These are phyloP conservation scores for Minunthozetes semirufus DNA, from an alignment of 2,888 invertebrate genomes.

Conservation along the genomic window DNA sequence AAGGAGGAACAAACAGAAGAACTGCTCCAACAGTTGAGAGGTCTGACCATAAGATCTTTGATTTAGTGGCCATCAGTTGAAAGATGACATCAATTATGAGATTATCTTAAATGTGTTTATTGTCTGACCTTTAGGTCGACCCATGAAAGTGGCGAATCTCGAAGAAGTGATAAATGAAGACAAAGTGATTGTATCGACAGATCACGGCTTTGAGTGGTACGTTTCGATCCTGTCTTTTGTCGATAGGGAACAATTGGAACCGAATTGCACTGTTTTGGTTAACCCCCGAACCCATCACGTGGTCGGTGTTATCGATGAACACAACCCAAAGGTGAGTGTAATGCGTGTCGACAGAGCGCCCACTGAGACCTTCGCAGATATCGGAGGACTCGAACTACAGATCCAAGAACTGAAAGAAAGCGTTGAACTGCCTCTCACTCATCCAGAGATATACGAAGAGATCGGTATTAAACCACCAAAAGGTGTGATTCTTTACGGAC, in stretches of 20 bases:
- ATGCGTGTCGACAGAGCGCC: conserved; percentile 96
- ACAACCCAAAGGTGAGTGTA: conserved; percentile 98
- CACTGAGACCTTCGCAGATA: conserved; percentile 92
- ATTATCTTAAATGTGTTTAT: too few species aligned
- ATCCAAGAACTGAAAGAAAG: conserved; percentile 99
- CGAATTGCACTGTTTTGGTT: conserved; percentile 94
- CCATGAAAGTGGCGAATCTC: conserved; percentile 97
- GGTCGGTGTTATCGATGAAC: conserved; percentile 98
- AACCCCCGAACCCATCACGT: conserved; percentile 99
- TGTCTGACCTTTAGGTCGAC: conserved; percentile 48
- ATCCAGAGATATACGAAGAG: conserved; percentile 96
- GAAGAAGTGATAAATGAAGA: conserved; percentile 99
- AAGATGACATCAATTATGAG: too few species aligned
- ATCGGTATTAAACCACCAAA: conserved; percentile 95
- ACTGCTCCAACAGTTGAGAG: too few species aligned
- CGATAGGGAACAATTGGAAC: conserved; percentile 91
- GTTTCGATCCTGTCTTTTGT: conserved; percentile 97
- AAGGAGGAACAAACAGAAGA: too few species aligned
- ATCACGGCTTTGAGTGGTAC: conserved; percentile 97
- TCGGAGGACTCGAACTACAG: conserved; percentile 99
- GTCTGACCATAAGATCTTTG: too few species aligned
- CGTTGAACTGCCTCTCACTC: conserved; percentile 93
- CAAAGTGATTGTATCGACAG: conserved; percentile 97
- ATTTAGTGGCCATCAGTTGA: too few species aligned
- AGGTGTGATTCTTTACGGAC: conserved; percentile 97